Percentiles rank a stretch among this genome's conserved stretches.
Conservation (phyloP, 2,888 invertebrate species). For the Drosophila hawaiiensis region DNA sequence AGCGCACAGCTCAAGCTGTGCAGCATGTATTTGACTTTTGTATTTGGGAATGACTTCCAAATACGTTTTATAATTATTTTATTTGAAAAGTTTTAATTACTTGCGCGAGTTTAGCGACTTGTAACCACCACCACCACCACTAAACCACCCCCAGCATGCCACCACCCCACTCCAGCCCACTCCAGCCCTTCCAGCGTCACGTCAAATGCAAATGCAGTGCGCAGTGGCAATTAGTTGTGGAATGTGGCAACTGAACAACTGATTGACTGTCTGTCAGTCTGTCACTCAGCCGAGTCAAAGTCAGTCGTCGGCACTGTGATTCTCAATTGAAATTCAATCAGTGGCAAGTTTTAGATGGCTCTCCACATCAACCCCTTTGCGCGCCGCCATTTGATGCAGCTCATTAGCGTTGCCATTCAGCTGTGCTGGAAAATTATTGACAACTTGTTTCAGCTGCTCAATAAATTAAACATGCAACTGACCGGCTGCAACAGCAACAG, state of each 20-base stretch:
- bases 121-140: background rate
- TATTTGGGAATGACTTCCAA: conserved; percentile 63
- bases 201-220: conserved; percentile 45
- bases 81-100: conserved; percentile 80
- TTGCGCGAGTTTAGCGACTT: conserved; percentile 47
- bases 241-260: conserved; percentile 32
- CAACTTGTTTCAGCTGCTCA: conserved; percentile 52
- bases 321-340: conserved; percentile 63
- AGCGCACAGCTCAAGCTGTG: conserved; percentile 33
- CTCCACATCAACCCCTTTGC: background rate
- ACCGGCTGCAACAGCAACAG: conserved; percentile 18
- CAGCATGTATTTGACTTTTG: conserved; percentile 72
- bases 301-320: conserved; percentile 27
- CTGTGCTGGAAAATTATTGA: conserved; percentile 43
- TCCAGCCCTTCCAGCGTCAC: background rate
- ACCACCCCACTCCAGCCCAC: fast-evolving
- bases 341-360: conserved; percentile 8
- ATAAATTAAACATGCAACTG: conserved; percentile 43
- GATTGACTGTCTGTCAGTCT: conserved; percentile 37
- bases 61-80: conserved; percentile 74
- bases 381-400: conserved; percentile 27
- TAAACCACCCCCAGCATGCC: background rate
- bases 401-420: conserved; percentile 66
- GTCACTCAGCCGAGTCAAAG: conserved; percentile 28
- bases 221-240: conserved; percentile 13